phyloP scores from a whole-genome alignment of 2,797 vertebrate genomes.

The Discoglossus pictus region DNA sequence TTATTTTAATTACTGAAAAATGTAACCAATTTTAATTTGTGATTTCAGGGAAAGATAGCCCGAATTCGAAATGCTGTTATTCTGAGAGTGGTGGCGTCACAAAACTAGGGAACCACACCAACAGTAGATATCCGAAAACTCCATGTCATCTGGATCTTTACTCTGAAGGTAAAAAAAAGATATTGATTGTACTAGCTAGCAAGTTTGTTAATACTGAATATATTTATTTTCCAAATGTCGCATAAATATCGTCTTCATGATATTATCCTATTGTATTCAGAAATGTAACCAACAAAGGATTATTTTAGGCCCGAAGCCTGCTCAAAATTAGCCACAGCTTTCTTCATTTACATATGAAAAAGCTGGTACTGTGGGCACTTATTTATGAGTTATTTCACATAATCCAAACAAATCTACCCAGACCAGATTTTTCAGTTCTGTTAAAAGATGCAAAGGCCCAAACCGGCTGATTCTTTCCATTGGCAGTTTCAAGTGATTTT shows the following conservation, averaged over 20 bases:
- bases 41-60: constrained; percentile 29
- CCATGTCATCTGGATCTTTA: constrained; percentile 48
- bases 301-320: neutral
- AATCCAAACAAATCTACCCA: neutral
- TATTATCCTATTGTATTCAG: no score
- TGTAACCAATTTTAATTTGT: neutral
- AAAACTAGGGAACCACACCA: constrained; percentile 17
- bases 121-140: constrained; percentile 46
- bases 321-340: neutral
- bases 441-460: neutral
- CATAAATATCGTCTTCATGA: no score
- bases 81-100: constrained; percentile 39
- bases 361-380: neutral
- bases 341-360: constrained; percentile 8
- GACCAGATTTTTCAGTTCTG: constrained; percentile 5
- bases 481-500: neutral
- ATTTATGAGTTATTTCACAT: neutral
- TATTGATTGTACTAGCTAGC: neutral
- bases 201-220: neutral
- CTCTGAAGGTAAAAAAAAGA: constrained; percentile 39
- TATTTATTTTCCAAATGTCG: neutral
- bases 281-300: neutral
- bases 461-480: neutral
- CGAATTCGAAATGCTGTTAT: constrained; percentile 41
- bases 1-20: no score